Evolutionary conservation across 2,113 vertebrate genomes (phyloP).

Genomic region (Natator depressus): DNA sequence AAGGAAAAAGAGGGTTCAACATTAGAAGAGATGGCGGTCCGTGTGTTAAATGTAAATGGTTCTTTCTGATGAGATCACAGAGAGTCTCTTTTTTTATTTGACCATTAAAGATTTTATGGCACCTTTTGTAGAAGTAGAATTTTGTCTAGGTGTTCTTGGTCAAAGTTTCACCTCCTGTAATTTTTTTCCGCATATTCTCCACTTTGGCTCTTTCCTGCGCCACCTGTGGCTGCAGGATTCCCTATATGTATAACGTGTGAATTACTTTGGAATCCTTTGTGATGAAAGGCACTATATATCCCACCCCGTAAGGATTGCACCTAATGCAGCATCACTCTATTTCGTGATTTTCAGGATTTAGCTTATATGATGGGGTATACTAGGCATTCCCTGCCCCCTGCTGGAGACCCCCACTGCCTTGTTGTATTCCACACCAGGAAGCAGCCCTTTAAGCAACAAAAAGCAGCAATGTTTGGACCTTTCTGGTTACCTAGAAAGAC

Average conservation of each 20-base stretch:
- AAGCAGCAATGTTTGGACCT: not conserved
- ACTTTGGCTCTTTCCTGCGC: not conserved
- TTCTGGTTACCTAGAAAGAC: not conserved
- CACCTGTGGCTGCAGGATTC: not conserved
- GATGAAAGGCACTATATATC: not conserved
- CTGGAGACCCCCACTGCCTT: not conserved
- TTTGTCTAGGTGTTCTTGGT: not conserved
- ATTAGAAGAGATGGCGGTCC: not conserved
- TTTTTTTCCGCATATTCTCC: rapidly evolving
- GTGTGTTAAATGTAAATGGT: not conserved
- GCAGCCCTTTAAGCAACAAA: not conserved
- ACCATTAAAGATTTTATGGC: not conserved
- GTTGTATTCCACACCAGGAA: not conserved
- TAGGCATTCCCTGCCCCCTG: not conserved
- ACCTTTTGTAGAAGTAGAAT: not conserved
- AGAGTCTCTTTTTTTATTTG: not conserved
- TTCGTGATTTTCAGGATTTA: not conserved
- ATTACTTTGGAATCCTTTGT: not conserved
- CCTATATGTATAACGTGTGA: rapidly evolving
- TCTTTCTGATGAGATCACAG: not conserved
- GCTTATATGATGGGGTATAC: not conserved
- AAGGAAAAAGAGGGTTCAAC: not conserved
- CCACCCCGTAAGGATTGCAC: not conserved
- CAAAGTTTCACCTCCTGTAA: not conserved
- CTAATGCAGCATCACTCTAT: not conserved